Conservation (phyloP, 2,113 vertebrate genomes). For the Podarcis muralis region DNA sequence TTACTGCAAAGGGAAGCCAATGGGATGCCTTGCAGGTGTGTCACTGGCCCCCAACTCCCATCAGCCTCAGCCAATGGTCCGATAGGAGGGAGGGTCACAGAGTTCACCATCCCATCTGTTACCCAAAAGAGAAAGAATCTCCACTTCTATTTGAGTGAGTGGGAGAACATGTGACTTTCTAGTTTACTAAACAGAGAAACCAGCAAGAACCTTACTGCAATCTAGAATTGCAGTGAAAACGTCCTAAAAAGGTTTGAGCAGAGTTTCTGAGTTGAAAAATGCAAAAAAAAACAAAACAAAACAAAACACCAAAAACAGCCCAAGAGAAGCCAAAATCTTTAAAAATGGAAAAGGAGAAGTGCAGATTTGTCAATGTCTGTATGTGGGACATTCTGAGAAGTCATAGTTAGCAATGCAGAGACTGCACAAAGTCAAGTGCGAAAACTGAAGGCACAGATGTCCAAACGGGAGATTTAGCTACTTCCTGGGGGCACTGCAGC, state of each 20-base stretch:
- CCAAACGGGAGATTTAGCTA: background rate
- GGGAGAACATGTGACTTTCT: background rate
- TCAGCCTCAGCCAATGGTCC: no score
- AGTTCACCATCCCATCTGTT: no score
- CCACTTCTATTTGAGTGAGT: background rate
- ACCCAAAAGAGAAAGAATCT: background rate
- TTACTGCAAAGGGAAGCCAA: no score
- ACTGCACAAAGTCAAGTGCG: background rate
- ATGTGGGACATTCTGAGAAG: no score
- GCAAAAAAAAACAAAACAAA: background rate
- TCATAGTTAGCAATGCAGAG: background rate
- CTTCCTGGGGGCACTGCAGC: background rate
- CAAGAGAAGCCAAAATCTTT: no score
- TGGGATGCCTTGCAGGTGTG: no score
- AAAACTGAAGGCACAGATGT: background rate
- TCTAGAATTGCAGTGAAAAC: background rate
- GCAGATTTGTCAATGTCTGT: no score
- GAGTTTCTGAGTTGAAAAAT: background rate
- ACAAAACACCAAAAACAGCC: no score
- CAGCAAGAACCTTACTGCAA: background rate
- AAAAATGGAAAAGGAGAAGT: no score
- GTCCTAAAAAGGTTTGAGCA: background rate
- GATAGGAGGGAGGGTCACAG: no score
- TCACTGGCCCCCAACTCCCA: no score
- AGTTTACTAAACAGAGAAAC: background rate